phyloP scores from a whole-genome alignment of 2,888 invertebrate genomes.

The Pinctada fucata region DNA sequence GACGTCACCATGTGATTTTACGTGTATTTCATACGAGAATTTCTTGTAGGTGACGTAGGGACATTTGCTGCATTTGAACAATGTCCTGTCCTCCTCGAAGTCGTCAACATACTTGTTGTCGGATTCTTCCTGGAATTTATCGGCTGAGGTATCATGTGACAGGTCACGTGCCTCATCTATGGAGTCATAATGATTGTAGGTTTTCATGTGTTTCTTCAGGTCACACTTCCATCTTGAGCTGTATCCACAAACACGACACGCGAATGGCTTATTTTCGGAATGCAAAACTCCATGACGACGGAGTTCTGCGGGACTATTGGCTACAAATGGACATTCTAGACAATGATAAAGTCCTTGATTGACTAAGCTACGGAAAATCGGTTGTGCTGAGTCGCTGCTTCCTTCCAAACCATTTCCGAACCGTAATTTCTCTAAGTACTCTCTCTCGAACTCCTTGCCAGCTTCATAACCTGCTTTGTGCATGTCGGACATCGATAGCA shows the following conservation, averaged over 20 bases:
- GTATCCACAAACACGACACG: constrained; percentile 72
- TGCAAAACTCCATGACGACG: constrained; percentile 72
- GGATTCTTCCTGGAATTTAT: constrained; percentile 35
- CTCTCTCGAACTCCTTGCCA: constrained; percentile 24
- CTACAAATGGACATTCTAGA: constrained; percentile 72
- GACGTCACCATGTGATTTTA: constrained; percentile 59
- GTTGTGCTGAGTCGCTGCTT: constrained; percentile 33
- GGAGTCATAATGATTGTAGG: constrained; percentile 66
- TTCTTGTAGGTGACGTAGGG: constrained; percentile 64
- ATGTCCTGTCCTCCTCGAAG: constrained; percentile 45
- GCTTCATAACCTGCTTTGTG: constrained; percentile 13
- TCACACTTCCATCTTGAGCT: constrained; percentile 75
- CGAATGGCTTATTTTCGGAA: constrained; percentile 74
- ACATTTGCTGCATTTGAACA: constrained; percentile 66
- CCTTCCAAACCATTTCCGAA: not conserved
- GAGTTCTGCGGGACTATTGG: constrained; percentile 72
- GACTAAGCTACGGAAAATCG: constrained; percentile 59
- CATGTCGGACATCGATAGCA: constrained; percentile 23
- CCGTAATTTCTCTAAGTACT: not conserved
- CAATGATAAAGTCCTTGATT: constrained; percentile 68
- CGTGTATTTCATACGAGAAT: constrained; percentile 59
- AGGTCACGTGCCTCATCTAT: constrained; percentile 7
- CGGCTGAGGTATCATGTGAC: constrained; percentile 14
- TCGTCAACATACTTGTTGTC: constrained; percentile 39
- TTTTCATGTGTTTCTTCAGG: constrained; percentile 73